Evolutionary conservation across 2,113 vertebrate genomes (phyloP), one percentile per base, ranked within the genome.

Genomic region (Stictonetta naevosa): DNA sequence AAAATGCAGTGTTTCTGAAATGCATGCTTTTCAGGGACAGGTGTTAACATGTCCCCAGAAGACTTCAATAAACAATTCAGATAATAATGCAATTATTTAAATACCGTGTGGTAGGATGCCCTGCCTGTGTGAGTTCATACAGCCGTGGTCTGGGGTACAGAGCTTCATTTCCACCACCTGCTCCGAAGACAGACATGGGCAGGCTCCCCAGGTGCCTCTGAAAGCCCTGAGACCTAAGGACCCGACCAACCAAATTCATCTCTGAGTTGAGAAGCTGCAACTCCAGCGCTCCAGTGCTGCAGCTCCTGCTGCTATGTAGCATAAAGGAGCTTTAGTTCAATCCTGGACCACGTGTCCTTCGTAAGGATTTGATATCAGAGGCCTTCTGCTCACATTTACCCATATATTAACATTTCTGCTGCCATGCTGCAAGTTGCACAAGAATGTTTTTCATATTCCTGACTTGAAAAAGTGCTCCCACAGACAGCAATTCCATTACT

Each of bases 61-160:
- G 96, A 88, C 55, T 8, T 48, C 46, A 48, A 48, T 48, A 22
- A 48, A 52, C 52, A 94, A 50, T 87, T 95, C 40, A 74, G 63
- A 60, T 80, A 73, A 90, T 95, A 95, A 93, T 90, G 92, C 82
- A 95, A 94, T 96, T 96, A 96, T 94, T 97, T 97, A 94, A 95
- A 91, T 72, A 85, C 93, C 34, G 83, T 60, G 55, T 91, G 44
- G 85, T 59, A 71, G 90, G 90, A 55, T 55, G 4, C 25, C 34
- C 60, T 67, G 16, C 59, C 86, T 79, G 62, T 62, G 72, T 11
- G 85, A 69, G 75, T 73, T 72, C 75, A 42, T 21, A 60, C 38
- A 23, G 33, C 33, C 10, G 5, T 48, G 46, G 20, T 22, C 10
- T 48, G 46, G 46, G 46, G 46, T 20, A 48, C 46, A 48, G 46